Conservation (phyloP, 2,113 vertebrate species). For the Echinops telfairi region DNA sequence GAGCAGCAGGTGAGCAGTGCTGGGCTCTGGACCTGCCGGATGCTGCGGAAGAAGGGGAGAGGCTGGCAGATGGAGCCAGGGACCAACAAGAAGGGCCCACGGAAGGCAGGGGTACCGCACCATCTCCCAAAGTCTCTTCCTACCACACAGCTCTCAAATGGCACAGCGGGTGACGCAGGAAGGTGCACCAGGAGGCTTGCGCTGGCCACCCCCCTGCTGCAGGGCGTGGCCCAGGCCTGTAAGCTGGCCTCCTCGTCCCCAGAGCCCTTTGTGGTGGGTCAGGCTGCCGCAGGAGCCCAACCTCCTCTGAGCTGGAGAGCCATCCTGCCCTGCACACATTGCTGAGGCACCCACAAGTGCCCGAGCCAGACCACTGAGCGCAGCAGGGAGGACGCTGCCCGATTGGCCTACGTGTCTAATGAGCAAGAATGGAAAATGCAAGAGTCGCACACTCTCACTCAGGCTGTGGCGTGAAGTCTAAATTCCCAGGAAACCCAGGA, state of each 20-base stretch:
- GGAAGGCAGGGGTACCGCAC: too few species aligned
- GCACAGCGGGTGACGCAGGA: background rate
- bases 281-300: too few species aligned
- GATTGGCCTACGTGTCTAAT: background rate
- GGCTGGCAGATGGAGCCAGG: too few species aligned
- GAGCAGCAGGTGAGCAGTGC: background rate
- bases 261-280: too few species aligned
- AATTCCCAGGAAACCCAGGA: background rate
- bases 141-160: background rate
- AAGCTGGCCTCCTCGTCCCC: too few species aligned
- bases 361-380: background rate
- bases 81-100: background rate
- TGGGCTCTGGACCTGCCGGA: background rate
- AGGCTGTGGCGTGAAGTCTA: background rate
- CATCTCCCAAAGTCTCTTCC: too few species aligned
- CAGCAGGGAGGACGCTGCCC: background rate
- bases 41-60: background rate
- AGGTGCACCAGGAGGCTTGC: background rate
- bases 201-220: background rate
- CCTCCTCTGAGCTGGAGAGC: background rate
- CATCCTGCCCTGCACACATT: background rate
- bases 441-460: background rate
- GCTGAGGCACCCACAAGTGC: background rate
- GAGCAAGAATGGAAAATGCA: conserved; percentile 30
- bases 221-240: too few species aligned